Percentiles rank a stretch among this genome's conserved stretches.
Conservation (phyloP, 2,888 invertebrate species). For the Lycia hirtaria region DNA sequence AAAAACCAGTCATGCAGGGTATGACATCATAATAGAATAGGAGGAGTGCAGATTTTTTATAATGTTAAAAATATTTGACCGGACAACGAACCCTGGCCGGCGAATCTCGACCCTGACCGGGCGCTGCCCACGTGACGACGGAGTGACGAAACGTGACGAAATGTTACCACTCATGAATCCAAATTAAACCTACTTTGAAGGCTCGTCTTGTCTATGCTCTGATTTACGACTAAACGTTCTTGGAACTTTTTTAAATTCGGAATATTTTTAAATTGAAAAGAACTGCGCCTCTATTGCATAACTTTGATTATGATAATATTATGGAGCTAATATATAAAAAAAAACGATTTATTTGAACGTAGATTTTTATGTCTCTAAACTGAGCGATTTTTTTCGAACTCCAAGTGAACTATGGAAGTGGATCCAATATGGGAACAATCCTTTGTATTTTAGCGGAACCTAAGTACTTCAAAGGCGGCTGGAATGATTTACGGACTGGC, state of each 20-base stretch:
- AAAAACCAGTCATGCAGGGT: slow-evolving; percentile 57
- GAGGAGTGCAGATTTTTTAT: slow-evolving; percentile 69
- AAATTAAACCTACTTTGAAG: slow-evolving; percentile 40
- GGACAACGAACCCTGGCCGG: slow-evolving; percentile 68
- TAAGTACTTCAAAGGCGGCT: no score
- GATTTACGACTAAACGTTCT: slow-evolving; percentile 37
- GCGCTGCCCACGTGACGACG: slow-evolving; percentile 42
- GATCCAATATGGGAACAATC: no score
- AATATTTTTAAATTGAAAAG: slow-evolving; percentile 17
- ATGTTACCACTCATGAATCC: slow-evolving; percentile 45
- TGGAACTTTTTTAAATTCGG: slow-evolving; percentile 30
- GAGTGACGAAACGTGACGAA: slow-evolving; percentile 67
- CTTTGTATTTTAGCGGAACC: no score
- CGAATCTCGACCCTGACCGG: slow-evolving; percentile 70
- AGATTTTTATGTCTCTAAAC: no score
- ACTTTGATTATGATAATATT: no score
- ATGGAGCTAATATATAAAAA: no score
- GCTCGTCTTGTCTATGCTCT: slow-evolving; percentile 33
- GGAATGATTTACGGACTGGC: no score
- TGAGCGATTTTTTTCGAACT: no score
- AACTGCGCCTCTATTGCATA: background rate
- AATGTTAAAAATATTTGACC: slow-evolving; percentile 74
- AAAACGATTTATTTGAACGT: no score
- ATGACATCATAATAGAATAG: slow-evolving; percentile 75
- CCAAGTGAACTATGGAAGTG: no score